Conservation (phyloP, 1,140 invertebrate species). For the Oncopodura yosiiana region DNA sequence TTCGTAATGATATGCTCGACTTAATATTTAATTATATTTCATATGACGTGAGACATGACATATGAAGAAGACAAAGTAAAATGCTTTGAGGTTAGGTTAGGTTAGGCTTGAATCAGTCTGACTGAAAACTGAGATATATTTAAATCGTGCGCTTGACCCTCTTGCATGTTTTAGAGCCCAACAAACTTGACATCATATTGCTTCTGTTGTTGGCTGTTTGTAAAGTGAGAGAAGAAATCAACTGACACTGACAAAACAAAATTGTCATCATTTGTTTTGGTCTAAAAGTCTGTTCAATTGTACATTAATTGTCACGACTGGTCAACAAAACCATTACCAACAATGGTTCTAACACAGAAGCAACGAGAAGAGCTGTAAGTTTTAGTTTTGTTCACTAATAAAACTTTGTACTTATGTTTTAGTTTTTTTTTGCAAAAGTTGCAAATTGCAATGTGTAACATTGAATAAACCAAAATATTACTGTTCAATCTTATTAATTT, state of each 20-base stretch:
- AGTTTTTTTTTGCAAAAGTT: neutral
- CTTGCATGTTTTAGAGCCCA: neutral
- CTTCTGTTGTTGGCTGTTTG: neutral
- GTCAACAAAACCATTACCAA: constrained; percentile 37
- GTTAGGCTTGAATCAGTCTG: too few relatives aligned
- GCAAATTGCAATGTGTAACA: too few relatives aligned
- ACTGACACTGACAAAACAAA: neutral
- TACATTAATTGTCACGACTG: neutral
- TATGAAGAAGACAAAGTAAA: too few relatives aligned
- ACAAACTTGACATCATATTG: neutral
- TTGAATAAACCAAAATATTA: too few relatives aligned
- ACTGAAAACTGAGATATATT: too few relatives aligned
- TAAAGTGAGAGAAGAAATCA: neutral
- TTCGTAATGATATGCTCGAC: too few relatives aligned
- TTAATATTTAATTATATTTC: too few relatives aligned
- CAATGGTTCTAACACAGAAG: constrained; percentile 98
- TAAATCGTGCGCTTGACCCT: too few relatives aligned
- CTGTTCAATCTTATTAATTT: too few relatives aligned
- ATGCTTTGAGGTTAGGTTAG: too few relatives aligned
- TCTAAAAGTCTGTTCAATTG: neutral
- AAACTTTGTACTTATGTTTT: neutral
- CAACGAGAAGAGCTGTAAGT: constrained; percentile 98
- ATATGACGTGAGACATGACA: too few relatives aligned
- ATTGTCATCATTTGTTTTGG: neutral
- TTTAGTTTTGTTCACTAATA: neutral